phyloP scores from a whole-genome alignment of 2,797 vertebrate genomes.

The Orestias chungarensis region DNA sequence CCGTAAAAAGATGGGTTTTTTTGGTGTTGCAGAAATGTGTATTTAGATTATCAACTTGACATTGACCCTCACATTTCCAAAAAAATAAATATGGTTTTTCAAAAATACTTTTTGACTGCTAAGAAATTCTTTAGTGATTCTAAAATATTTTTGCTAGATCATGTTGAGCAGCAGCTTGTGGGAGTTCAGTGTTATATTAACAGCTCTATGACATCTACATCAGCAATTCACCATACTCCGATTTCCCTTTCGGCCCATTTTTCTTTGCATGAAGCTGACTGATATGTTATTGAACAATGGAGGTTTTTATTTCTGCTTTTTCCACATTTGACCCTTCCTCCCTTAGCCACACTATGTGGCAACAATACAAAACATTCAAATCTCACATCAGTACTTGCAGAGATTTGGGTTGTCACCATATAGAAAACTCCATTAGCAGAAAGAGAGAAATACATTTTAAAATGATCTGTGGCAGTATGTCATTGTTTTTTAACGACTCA shows the following conservation, averaged over 20 bases:
- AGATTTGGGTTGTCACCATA: background rate
- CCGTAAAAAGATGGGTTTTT: slow-evolving; percentile 11
- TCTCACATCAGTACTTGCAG: background rate
- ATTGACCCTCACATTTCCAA: slow-evolving; percentile 13
- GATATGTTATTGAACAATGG: slow-evolving; percentile 24
- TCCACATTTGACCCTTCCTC: background rate
- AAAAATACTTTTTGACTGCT: slow-evolving; percentile 8
- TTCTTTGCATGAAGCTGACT: slow-evolving; percentile 29
- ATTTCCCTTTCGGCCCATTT: slow-evolving; percentile 24
- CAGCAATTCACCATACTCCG: slow-evolving; percentile 62
- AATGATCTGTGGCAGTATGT: too few relatives aligned
- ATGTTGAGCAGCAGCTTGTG: slow-evolving; percentile 30
- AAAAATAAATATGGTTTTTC: slow-evolving; percentile 6
- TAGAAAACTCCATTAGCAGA: background rate
- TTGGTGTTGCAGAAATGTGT: slow-evolving; percentile 3
- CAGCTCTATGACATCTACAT: slow-evolving; percentile 50
- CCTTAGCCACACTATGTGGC: background rate
- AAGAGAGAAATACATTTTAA: too few relatives aligned
- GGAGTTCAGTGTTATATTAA: slow-evolving; percentile 59
- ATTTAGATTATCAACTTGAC: slow-evolving; percentile 7
- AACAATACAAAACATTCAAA: background rate
- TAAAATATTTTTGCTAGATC: slow-evolving; percentile 14
- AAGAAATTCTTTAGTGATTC: background rate
- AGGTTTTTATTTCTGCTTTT: slow-evolving; percentile 12
- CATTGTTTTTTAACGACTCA: too few relatives aligned